Evolutionary conservation across 2,113 vertebrate genomes (phyloP).

Genomic region (Osmerus eperlanus): DNA sequence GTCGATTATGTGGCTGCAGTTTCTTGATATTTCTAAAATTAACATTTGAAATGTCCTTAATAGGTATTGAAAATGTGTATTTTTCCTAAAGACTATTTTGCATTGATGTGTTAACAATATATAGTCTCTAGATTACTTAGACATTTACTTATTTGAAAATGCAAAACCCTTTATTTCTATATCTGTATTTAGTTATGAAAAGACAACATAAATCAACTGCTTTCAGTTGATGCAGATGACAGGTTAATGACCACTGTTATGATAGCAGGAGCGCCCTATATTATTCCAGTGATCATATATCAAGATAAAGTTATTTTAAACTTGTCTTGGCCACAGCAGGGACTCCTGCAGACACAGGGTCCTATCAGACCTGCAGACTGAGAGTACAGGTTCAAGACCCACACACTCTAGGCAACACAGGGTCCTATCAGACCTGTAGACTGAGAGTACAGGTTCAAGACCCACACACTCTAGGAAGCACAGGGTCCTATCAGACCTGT

Average conservation of each 20-base stretch:
- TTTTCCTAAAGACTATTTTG: not conserved
- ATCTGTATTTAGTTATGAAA: not conserved
- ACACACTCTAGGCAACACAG: too few relatives aligned
- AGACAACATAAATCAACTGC: not conserved
- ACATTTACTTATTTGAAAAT: too few relatives aligned
- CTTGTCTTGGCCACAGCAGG: not conserved
- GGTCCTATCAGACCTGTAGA: too few relatives aligned
- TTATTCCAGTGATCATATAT: not conserved
- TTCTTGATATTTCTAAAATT: not conserved
- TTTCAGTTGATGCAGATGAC: not conserved
- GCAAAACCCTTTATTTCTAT: too few relatives aligned
- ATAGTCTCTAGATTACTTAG: not conserved
- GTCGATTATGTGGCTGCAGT: not conserved
- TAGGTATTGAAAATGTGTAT: not conserved
- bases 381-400: not conserved
- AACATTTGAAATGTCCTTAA: not conserved
- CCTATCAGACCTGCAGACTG: not conserved
- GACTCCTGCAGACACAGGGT: not conserved
- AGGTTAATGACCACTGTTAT: not conserved
- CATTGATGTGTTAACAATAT: not conserved
- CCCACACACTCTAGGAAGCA: too few relatives aligned
- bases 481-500: too few relatives aligned
- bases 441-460: too few relatives aligned
- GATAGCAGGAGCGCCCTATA: not conserved
- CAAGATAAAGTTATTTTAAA: constrained; percentile 1